These are phyloP conservation scores for Sterrhoptilus dennistouni DNA, from an alignment of 2,113 vertebrate species.

Conservation along the genomic window DNA sequence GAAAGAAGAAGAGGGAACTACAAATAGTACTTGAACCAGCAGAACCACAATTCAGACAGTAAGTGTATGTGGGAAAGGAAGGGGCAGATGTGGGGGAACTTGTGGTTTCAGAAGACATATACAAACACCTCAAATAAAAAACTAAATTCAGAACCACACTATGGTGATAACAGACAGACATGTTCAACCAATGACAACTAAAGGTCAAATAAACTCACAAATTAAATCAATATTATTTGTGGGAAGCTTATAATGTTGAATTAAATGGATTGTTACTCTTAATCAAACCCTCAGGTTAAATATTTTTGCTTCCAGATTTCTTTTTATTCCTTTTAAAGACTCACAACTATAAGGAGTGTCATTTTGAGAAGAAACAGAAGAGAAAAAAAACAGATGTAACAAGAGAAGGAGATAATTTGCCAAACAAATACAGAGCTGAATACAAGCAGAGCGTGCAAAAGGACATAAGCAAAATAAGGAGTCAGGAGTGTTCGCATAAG, in stretches of 20 bases:
- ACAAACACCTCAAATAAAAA: background rate
- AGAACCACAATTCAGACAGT: background rate
- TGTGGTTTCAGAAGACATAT: background rate
- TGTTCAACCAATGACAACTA: background rate
- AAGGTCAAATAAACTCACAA: background rate
- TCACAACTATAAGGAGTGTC: background rate
- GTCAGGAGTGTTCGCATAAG: background rate
- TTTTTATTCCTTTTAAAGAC: background rate
- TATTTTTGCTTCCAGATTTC: background rate
- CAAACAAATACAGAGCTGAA: background rate
- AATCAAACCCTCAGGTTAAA: background rate
- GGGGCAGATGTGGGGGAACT: background rate
- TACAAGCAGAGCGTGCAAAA: background rate
- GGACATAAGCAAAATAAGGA: background rate
- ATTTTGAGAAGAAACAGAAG: background rate
- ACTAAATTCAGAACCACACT: background rate
- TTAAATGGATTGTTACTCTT: background rate
- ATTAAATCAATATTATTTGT: background rate
- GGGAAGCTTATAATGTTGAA: background rate
- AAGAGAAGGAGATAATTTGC: background rate
- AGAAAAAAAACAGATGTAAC: background rate
- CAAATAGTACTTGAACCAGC: background rate
- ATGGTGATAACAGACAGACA: background rate
- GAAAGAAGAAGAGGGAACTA: background rate
- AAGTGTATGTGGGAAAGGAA: background rate